Conservation (phyloP, 2,888 invertebrate genomes). For the Drosophila engyochracea region DNA sequence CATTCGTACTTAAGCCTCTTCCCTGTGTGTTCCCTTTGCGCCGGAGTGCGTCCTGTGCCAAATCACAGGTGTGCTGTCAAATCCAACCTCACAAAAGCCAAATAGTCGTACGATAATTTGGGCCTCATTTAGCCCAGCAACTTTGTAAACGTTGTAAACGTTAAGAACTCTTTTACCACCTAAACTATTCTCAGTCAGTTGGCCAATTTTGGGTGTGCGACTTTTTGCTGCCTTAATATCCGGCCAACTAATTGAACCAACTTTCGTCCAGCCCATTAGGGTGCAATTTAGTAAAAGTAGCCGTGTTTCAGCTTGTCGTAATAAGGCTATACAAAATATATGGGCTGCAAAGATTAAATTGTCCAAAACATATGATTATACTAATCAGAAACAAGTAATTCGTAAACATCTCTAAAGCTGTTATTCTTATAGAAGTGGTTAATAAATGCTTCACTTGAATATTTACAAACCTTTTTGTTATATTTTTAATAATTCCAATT, state of each 20-base stretch:
- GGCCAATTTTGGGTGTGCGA: slow-evolving; percentile 13
- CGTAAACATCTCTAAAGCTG: too few relatives aligned
- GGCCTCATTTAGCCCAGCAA: slow-evolving; percentile 42
- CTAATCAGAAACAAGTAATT: neutral
- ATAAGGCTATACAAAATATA: slow-evolving; percentile 5
- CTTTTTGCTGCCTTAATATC: slow-evolving; percentile 27
- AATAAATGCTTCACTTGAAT: neutral
- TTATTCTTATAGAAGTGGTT: neutral
- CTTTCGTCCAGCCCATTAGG: slow-evolving; percentile 27
- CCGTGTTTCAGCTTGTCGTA: neutral
- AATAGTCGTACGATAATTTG: slow-evolving; percentile 53
- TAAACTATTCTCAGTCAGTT: neutral
- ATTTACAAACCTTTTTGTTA: neutral
- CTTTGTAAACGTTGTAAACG: slow-evolving; percentile 13
- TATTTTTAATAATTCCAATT: neutral
- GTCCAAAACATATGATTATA: neutral
- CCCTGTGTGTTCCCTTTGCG: neutral
- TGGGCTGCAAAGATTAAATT: slow-evolving; percentile 11
- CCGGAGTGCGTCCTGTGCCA: slow-evolving; percentile 7
- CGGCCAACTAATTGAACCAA: slow-evolving; percentile 44
- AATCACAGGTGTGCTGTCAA: slow-evolving; percentile 35
- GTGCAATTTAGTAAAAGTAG: slow-evolving; percentile 16
- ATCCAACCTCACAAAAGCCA: slow-evolving; percentile 21
- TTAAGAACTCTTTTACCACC: slow-evolving; percentile 3
- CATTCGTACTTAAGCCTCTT: slow-evolving; percentile 68